Conservation (phyloP, 2,113 vertebrate species). For the Callorhinus ursinus region DNA sequence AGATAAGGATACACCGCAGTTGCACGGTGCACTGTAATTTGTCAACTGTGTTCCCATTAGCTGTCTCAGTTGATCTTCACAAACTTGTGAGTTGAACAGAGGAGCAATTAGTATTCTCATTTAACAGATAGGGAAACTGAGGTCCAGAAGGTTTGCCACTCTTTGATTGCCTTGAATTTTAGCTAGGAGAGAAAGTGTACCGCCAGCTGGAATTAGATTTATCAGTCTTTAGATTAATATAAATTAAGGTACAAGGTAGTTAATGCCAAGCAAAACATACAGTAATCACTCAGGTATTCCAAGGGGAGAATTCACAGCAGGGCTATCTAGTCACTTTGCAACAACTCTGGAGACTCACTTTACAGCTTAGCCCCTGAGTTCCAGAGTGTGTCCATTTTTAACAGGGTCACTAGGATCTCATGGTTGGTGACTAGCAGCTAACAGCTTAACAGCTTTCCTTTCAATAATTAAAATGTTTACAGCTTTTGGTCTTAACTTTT, state of each 20-base stretch:
- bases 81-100: background rate
- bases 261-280: slow-evolving; percentile 27
- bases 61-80: background rate
- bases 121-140: slow-evolving; percentile 52
- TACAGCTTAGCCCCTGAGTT: background rate
- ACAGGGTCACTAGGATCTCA: background rate
- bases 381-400: slow-evolving; percentile 27
- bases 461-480: background rate
- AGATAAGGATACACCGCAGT: background rate
- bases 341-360: background rate
- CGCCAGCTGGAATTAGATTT: slow-evolving; percentile 40
- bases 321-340: background rate
- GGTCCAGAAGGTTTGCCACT: background rate
- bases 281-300: background rate
- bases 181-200: slow-evolving; percentile 23
- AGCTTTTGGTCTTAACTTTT: background rate
- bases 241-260: slow-evolving; percentile 46
- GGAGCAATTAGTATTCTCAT: background rate
- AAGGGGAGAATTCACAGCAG: background rate
- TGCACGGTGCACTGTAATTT: background rate
- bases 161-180: slow-evolving; percentile 49
- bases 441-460: background rate
- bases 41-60: background rate
- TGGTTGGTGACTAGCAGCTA: background rate
- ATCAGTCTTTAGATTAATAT: slow-evolving; percentile 41